phyloP scores from a whole-genome alignment of 2,797 vertebrate species.

The Xiphophorus birchmanni region DNA sequence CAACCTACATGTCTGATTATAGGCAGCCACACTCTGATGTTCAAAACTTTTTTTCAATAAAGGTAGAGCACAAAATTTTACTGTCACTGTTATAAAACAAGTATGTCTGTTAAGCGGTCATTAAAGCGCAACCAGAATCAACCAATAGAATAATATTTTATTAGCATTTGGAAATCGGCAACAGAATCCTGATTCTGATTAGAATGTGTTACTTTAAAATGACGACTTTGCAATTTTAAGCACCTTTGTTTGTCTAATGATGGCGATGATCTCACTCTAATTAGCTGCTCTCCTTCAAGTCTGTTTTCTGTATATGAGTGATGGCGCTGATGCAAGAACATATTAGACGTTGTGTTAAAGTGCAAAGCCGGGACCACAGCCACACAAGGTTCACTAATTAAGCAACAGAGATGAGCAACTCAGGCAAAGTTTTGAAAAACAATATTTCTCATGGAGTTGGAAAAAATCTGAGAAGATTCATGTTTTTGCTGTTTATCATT shows the following conservation, averaged over 20 bases:
- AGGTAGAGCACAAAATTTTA: neutral
- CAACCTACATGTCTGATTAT: constrained; percentile 6
- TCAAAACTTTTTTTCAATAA: neutral
- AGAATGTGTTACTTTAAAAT: neutral
- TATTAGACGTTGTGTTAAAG: neutral
- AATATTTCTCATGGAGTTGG: neutral
- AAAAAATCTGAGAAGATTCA: neutral
- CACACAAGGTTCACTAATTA: constrained; percentile 6
- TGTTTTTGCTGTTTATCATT: constrained; percentile 8
- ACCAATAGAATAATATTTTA: neutral
- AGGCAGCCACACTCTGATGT: neutral
- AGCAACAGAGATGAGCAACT: constrained; percentile 6
- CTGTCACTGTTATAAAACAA: neutral
- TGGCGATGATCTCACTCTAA: neutral
- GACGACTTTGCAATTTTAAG: neutral
- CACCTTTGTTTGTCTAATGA: neutral
- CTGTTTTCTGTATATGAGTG: neutral
- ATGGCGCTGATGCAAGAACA: constrained; percentile 2
- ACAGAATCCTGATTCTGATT: neutral
- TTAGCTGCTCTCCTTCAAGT: neutral
- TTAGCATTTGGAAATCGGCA: neutral
- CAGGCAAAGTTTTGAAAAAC: neutral
- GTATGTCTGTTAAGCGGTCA: neutral
- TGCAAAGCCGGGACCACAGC: neutral
- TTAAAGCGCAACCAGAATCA: neutral